Percentiles rank a stretch among this genome's conserved stretches.
Conservation (phyloP, 2,113 vertebrate species). For the Camelus dromedarius region DNA sequence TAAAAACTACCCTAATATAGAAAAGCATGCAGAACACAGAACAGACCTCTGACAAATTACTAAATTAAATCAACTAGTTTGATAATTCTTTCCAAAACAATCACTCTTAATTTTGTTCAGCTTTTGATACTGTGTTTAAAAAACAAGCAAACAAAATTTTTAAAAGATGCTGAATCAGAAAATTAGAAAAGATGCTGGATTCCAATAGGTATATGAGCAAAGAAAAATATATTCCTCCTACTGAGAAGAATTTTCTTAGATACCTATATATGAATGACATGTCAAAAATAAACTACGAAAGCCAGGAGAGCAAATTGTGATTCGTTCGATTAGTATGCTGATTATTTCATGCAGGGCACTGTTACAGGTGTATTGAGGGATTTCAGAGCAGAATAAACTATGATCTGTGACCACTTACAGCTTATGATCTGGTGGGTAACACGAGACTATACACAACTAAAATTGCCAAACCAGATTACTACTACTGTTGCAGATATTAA, state of each 20-base stretch:
- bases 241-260: neutral
- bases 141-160: slow-evolving; percentile 2
- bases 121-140: neutral
- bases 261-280: neutral
- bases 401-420: neutral
- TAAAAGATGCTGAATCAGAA: neutral
- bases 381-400: neutral
- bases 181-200: neutral
- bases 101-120: neutral
- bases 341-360: neutral
- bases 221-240: neutral
- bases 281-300: neutral
- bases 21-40: neutral
- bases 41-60: neutral
- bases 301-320: neutral
- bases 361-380: neutral
- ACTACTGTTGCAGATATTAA: neutral
- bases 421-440: neutral
- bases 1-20: neutral
- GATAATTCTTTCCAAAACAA: neutral
- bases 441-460: neutral
- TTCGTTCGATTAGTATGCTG: neutral
- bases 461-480: neutral
- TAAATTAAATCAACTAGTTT: neutral
- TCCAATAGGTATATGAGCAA: neutral